phyloP scores from a whole-genome alignment of 2,888 invertebrate genomes.

The Cephus rjabovi region DNA sequence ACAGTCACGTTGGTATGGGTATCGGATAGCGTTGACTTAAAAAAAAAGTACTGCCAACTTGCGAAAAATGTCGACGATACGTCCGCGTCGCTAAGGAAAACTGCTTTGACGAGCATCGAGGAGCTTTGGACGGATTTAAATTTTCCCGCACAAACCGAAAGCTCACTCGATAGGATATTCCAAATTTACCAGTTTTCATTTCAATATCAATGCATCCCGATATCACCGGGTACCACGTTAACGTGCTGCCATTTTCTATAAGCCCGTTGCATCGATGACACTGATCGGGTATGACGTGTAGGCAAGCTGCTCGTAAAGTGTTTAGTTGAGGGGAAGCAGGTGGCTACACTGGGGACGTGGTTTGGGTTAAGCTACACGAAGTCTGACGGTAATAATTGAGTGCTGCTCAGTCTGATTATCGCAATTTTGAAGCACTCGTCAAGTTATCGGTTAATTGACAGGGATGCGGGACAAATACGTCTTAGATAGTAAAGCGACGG shows the following conservation, averaged over 20 bases:
- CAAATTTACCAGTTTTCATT: not conserved
- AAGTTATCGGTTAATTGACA: constrained; percentile 63
- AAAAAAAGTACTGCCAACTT: not conserved
- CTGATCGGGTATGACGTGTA: constrained; percentile 63
- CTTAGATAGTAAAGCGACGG: constrained; percentile 34
- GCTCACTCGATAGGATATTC: not conserved
- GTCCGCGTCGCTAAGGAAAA: not conserved
- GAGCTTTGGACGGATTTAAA: not conserved
- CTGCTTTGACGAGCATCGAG: not conserved
- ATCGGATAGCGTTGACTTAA: not conserved
- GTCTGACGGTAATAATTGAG: constrained; percentile 67
- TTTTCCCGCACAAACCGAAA: not conserved
- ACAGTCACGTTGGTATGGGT: constrained; percentile 1
- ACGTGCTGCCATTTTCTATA: constrained; percentile 65
- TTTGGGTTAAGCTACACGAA: constrained; percentile 63
- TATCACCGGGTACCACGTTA: constrained; percentile 44
- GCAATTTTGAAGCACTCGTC: constrained; percentile 55
- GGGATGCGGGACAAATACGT: constrained; percentile 64
- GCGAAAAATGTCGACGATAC: not conserved
- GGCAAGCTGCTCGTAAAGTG: constrained; percentile 66
- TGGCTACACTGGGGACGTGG: constrained; percentile 18
- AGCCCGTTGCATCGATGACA: constrained; percentile 60
- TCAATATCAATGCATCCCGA: constrained; percentile 35
- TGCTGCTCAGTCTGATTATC: constrained; percentile 66
- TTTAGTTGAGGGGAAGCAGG: constrained; percentile 62